Evolutionary conservation across 2,113 vertebrate species (phyloP).

Genomic region (Isichthys henryi): DNA sequence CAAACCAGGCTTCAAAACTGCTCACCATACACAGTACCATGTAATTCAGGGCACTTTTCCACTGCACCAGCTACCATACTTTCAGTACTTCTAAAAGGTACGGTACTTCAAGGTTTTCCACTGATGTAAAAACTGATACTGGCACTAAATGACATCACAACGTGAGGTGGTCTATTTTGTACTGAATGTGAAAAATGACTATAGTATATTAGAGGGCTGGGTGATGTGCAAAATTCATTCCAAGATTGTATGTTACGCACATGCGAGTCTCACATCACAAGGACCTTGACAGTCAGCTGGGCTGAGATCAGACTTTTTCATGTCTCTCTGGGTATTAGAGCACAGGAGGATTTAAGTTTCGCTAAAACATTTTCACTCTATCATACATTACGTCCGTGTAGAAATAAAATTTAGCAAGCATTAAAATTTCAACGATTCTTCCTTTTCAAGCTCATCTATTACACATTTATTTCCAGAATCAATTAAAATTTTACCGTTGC

Average conservation of each 20-base stretch:
- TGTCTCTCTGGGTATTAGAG: background rate
- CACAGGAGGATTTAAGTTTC: background rate
- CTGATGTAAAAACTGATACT: background rate
- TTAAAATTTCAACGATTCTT: background rate
- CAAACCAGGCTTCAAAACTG: background rate
- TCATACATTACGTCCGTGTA: background rate
- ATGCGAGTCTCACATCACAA: background rate
- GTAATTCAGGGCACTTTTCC: background rate
- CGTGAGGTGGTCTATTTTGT: background rate
- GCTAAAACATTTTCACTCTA: background rate
- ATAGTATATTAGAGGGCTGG: background rate
- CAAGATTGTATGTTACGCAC: background rate
- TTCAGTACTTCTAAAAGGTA: background rate
- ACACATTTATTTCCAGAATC: background rate
- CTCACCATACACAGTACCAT: background rate
- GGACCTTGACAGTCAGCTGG: background rate
- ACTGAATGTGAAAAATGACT: background rate
- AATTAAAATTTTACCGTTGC: background rate
- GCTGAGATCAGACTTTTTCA: background rate
- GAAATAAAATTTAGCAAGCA: background rate
- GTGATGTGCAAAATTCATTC: background rate
- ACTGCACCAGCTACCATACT: background rate
- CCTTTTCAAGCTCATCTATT: background rate
- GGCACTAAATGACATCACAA: background rate
- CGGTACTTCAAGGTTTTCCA: background rate